Evolutionary conservation across 2,113 vertebrate species (phyloP).

Genomic region (Drymodes brunneopygia): DNA sequence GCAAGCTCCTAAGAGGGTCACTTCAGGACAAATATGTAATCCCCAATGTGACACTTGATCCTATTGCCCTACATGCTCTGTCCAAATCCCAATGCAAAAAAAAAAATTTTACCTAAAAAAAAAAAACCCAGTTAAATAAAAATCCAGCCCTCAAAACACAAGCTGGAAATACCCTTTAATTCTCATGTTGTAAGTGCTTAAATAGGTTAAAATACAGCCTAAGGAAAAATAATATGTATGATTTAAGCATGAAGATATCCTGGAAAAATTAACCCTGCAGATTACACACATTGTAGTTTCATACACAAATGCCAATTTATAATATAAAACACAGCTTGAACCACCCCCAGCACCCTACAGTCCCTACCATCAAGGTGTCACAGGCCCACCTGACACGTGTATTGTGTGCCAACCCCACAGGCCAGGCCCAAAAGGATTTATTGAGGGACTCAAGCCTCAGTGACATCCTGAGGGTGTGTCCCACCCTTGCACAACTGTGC

Average conservation of each 20-base stretch:
- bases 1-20: slow-evolving; percentile 53
- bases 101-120: not conserved
- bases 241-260: not conserved
- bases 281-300: accelerated
- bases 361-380: accelerated
- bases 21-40: slow-evolving; percentile 41
- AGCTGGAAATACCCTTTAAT: not conserved
- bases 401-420: accelerated
- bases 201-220: not conserved
- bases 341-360: not conserved
- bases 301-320: not conserved
- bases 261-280: not conserved
- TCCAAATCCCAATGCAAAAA: not conserved
- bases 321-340: not conserved
- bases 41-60: slow-evolving; percentile 57
- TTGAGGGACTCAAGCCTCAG: accelerated
- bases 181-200: not conserved
- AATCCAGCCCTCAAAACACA: not conserved
- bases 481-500: accelerated
- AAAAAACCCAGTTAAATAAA: not conserved
- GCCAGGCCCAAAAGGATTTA: not conserved
- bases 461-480: not conserved
- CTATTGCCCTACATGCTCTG: slow-evolving; percentile 29
- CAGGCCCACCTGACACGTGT: accelerated
- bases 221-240: not conserved